Evolutionary conservation across 1,140 invertebrate genomes (phyloP).

Genomic region (Atta cephalotes): DNA sequence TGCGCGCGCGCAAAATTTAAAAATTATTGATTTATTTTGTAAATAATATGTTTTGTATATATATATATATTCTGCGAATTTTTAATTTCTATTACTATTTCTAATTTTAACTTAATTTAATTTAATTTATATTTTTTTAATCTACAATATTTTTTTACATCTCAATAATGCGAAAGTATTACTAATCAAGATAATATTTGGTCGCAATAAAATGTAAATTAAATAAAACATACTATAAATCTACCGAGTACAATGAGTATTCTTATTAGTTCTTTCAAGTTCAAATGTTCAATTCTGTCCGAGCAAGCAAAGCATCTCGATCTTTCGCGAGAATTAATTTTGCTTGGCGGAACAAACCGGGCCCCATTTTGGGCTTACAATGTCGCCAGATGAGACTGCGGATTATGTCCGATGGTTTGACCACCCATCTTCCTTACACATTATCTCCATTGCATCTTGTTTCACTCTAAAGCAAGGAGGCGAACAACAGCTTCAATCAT

Average conservation of each 20-base stretch:
- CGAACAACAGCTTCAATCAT: slow-evolving; percentile 47
- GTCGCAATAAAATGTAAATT: not conserved
- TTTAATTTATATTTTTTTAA: not conserved
- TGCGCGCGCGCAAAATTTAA: not conserved
- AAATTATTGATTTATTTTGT: not conserved
- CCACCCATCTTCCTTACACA: slow-evolving; percentile 52
- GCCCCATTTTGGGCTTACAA: slow-evolving; percentile 46
- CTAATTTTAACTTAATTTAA: no score
- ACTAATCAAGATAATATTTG: not conserved
- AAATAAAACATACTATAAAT: slow-evolving; percentile 7
- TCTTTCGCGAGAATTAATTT: slow-evolving; percentile 60
- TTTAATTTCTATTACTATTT: not conserved
- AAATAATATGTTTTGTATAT: no score
- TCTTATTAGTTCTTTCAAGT: slow-evolving; percentile 25
- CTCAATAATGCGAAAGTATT: not conserved
- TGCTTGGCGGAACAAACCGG: slow-evolving; percentile 20
- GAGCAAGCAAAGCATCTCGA: slow-evolving; percentile 37
- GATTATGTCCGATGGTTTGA: slow-evolving; percentile 56
- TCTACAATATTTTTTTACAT: not conserved
- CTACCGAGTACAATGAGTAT: slow-evolving; percentile 2
- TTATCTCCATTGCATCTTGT: slow-evolving; percentile 62
- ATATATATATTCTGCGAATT: not conserved
- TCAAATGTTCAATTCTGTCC: slow-evolving; percentile 27
- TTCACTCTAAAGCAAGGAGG: slow-evolving; percentile 53
- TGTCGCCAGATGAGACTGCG: slow-evolving; percentile 59